These are phyloP conservation scores for Epinephelus moara DNA, from an alignment of 2,113 vertebrate genomes.

Conservation along the genomic window DNA sequence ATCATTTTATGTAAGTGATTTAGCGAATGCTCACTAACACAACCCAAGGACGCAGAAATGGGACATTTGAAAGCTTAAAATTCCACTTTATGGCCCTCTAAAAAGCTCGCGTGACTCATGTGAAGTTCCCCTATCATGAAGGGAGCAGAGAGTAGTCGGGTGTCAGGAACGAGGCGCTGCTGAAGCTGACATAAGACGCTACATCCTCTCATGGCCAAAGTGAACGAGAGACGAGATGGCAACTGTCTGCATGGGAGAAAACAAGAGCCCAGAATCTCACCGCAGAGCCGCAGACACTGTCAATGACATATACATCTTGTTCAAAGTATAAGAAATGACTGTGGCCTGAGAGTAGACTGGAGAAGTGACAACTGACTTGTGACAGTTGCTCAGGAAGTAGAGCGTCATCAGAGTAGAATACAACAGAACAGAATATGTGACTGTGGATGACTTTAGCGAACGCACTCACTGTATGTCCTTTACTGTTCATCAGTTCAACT, in stretches of 20 bases:
- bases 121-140: conserved; percentile 43
- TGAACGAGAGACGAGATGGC: conserved; percentile 61
- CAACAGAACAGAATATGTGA: neutral
- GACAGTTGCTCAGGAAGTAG: conserved; percentile 24
- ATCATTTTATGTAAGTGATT: conserved; percentile 63
- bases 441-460: conserved; percentile 11
- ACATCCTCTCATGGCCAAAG: conserved; percentile 46
- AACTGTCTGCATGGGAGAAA: conserved; percentile 57
- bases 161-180: conserved; percentile 52
- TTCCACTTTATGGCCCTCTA: conserved; percentile 44
- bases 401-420: conserved; percentile 5
- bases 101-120: conserved; percentile 57
- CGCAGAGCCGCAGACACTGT: conserved; percentile 25
- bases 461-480: neutral
- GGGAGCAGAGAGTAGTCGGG: conserved; percentile 27
- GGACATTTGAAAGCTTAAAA: conserved; percentile 41
- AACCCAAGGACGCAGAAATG: conserved; percentile 53
- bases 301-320: conserved; percentile 40
- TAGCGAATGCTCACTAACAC: conserved; percentile 51
- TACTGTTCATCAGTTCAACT: conserved; percentile 14
- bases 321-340: conserved; percentile 47
- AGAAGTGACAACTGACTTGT: conserved; percentile 37
- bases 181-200: conserved; percentile 57
- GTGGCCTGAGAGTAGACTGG: conserved; percentile 27
- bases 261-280: conserved; percentile 18